Base-by-base conservation (phyloP, 2,797 vertebrate species). In the Rhynchonycteris naso region DNA sequence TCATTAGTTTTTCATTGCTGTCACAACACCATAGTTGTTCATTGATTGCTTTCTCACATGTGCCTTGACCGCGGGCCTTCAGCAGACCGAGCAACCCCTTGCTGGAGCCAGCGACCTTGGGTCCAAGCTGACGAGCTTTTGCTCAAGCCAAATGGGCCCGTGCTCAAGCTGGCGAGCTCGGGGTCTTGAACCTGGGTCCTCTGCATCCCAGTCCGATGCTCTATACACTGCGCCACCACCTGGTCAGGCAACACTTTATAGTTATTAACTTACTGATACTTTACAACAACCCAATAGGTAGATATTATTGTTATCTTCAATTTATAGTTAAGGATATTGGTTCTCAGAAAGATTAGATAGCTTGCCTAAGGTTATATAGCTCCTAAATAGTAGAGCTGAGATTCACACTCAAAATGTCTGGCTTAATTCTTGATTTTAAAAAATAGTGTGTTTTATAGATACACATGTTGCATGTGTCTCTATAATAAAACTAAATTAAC, bases 371-470 rank as follows among this genome's bases (percentile, higher is more conserved):
- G 22, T 65, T 21, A 90, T 19, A 83, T 26, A 93, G 0, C 14
- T 71, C 24, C 50, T 81, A 76, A 76, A 71, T 58, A 35, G 15
- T 54, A 81, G 78, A 91, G 82, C 22, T 71, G 56, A 12, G 28
- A 71, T 94, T 93, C 50, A 92, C 16, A 86, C 15, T 33, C 56
- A 38, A 15, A 24, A n/a, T 88, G 30, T 52, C 1, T 81, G 28
- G 18, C n/a, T 61, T 4, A 76, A 56, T 72, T 19, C 56, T 58
- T 95, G 68, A 88, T 9, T 26, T 58, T 43, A 26, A 72, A 59
- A 88, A 91, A 38, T n/a, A 72, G 22, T 54, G 21, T 72, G 5
- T 80, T 92, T 84, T 95, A 59, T 80, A 81, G 7, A 68, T 72
- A 54, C 1, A 7, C n/a, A 43, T 74, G 66, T 30, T 84, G 1